Evolutionary conservation across 1,140 invertebrate genomes (phyloP).

Genomic region (Pogonus chalceus): DNA sequence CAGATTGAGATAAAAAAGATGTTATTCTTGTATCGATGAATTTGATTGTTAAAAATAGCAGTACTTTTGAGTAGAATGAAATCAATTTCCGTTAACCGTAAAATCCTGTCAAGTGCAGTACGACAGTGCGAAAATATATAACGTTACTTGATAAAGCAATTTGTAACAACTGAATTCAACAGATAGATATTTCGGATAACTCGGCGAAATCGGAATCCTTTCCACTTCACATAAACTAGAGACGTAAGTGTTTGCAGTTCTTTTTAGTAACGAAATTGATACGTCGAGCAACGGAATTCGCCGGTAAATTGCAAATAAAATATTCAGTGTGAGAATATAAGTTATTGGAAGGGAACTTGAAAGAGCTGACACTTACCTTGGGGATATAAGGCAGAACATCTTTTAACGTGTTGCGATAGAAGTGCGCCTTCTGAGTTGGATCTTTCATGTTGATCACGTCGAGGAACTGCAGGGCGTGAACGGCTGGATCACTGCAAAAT

Average conservation of each 20-base stretch:
- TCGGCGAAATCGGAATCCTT: too few species aligned
- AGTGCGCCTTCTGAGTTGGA: constrained; percentile 75
- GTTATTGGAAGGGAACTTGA: not conserved
- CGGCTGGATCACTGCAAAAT: constrained; percentile 68
- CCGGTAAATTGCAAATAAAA: constrained; percentile 1
- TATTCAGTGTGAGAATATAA: constrained; percentile 1
- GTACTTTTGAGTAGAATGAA: too few species aligned
- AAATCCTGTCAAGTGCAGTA: too few species aligned
- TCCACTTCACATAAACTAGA: too few species aligned
- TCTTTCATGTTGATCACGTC: constrained; percentile 91
- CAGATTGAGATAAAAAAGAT: too few species aligned
- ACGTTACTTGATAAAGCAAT: too few species aligned
- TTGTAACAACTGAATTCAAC: too few species aligned
- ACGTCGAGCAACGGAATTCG: not conserved
- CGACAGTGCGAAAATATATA: too few species aligned
- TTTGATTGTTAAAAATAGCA: too few species aligned
- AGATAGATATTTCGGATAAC: not conserved
- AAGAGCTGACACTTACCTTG: constrained; percentile 52
- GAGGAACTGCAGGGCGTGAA: constrained; percentile 81
- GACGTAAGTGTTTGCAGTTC: constrained; percentile 5
- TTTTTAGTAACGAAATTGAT: not conserved
- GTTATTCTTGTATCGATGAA: too few species aligned
- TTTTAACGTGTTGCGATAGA: constrained; percentile 76
- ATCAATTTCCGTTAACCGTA: too few species aligned
- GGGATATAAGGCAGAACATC: constrained; percentile 82